Percentiles rank a stretch among this genome's conserved stretches.
Evolutionary conservation across 1,140 invertebrate species (phyloP).

Genomic region (Magallana ariakensis): DNA sequence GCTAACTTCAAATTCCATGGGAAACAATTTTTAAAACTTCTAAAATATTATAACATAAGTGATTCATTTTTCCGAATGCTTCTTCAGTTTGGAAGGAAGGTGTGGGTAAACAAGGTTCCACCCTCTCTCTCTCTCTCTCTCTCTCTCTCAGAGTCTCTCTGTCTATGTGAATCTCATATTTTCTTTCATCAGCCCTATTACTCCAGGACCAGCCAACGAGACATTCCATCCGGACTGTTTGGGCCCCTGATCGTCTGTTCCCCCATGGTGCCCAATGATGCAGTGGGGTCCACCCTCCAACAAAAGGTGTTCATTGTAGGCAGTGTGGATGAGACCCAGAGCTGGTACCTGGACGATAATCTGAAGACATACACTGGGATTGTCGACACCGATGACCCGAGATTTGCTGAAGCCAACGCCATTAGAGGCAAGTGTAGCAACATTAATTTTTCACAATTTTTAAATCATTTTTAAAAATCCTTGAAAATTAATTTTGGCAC

Average conservation of each 20-base stretch:
- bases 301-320: conserved; percentile 23
- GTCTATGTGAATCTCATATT: too few relatives aligned
- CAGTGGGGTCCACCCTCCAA: neutral
- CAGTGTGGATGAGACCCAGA: neutral
- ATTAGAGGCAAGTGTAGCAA: neutral
- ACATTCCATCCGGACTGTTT: neutral
- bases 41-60: too few relatives aligned
- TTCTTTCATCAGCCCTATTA: neutral
- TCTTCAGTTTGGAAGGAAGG: too few relatives aligned
- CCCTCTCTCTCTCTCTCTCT: too few relatives aligned
- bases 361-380: neutral
- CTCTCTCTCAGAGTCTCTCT: too few relatives aligned
- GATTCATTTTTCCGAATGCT: too few relatives aligned
- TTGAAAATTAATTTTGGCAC: too few relatives aligned
- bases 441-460: neutral
- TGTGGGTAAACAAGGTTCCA: too few relatives aligned
- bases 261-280: neutral
- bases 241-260: conserved; percentile 20
- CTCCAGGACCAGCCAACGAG: neutral
- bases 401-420: neutral
- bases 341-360: conserved; percentile 20
- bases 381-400: neutral
- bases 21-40: too few relatives aligned
- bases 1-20: too few relatives aligned
- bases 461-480: neutral